Conservation (phyloP, 2,797 vertebrate genomes). For the Myotis daubentonii region DNA sequence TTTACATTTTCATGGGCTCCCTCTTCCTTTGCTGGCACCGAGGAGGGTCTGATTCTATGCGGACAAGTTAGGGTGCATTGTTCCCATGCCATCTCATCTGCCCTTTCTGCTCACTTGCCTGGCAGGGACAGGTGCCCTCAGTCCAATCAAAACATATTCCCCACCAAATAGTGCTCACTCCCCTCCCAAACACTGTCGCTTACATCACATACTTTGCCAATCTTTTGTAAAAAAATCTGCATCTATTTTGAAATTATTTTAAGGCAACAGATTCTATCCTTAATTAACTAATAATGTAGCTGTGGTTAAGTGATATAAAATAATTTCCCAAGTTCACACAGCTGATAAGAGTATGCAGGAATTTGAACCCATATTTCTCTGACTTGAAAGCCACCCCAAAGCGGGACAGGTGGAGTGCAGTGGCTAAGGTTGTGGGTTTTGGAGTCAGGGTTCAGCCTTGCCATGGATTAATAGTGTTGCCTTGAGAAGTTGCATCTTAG, state of each 20-base stretch:
- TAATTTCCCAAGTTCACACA: neutral
- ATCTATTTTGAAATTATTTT: neutral
- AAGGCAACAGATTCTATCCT: neutral
- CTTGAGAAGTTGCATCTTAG: neutral
- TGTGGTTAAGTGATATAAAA: neutral
- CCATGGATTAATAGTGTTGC: neutral
- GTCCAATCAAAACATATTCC: neutral
- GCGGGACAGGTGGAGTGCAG: neutral
- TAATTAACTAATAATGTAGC: neutral
- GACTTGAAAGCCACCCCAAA: neutral
- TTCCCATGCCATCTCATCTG: neutral
- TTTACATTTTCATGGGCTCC: conserved; percentile 61
- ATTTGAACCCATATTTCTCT: neutral
- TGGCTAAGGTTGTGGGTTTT: neutral
- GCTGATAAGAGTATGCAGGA: neutral
- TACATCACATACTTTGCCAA: neutral
- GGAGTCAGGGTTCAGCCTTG: neutral
- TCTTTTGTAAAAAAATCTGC: neutral
- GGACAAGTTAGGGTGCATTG: conserved; percentile 25
- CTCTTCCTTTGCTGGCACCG: neutral
- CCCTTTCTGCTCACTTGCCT: neutral
- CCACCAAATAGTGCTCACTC: neutral
- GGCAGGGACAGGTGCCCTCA: neutral
- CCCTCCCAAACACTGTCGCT: neutral
- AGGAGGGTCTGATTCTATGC: conserved; percentile 59